These are phyloP conservation scores for Gastracanthus pulcherrimus DNA, from an alignment of 2,888 invertebrate species.

Conservation along the genomic window DNA sequence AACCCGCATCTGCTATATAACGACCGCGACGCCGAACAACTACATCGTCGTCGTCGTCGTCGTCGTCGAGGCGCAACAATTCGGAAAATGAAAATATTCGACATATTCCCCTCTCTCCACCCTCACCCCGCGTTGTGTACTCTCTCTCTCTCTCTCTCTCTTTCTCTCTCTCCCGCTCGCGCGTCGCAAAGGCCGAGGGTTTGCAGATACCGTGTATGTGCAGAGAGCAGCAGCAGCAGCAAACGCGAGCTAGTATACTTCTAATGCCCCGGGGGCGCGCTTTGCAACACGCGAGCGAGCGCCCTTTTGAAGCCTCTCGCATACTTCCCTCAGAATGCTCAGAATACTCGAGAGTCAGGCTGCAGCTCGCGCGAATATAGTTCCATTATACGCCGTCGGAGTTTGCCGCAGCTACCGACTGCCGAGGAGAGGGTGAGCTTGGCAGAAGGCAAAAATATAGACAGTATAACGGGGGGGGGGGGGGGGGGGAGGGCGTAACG, in stretches of 20 bases:
- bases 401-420: constrained; percentile 1
- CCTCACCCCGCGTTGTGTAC: neutral
- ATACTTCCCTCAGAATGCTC: constrained; percentile 68
- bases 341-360: constrained; percentile 66
- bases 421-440: too few relatives aligned
- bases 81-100: constrained; percentile 53
- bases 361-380: constrained; percentile 59
- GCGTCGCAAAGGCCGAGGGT: constrained; percentile 32
- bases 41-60: neutral
- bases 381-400: constrained; percentile 53
- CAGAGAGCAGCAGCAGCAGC: neutral
- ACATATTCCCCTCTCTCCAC: constrained; percentile 14
- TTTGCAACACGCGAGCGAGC: constrained; percentile 58
- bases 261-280: constrained; percentile 66
- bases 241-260: constrained; percentile 58
- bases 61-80: constrained; percentile 25
- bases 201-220: constrained; percentile 39
- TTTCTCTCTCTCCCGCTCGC: too few relatives aligned
- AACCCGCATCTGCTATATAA: too few relatives aligned
- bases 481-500: too few relatives aligned
- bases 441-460: neutral
- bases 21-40: neutral
- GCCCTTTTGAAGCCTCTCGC: constrained; percentile 67
- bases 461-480: too few relatives aligned
- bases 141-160: too few relatives aligned